These are phyloP conservation scores for Macrobrachium rosenbergii DNA, from an alignment of 1,140 invertebrate genomes.

Conservation along the genomic window DNA sequence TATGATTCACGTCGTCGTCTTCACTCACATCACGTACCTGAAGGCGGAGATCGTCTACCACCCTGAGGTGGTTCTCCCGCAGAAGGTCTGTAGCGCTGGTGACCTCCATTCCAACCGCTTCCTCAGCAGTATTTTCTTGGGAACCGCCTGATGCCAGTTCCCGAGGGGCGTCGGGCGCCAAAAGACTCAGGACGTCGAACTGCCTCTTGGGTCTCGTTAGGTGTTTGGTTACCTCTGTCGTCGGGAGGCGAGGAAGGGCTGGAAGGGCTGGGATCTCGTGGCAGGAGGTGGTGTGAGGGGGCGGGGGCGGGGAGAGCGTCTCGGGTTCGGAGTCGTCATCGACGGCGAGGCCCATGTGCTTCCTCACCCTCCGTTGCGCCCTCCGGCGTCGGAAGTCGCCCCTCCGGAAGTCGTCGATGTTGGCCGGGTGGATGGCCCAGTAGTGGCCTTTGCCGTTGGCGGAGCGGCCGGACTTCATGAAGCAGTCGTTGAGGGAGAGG, in stretches of 20 bases:
- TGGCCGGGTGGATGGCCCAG: conserved; percentile 98
- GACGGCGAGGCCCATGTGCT: conserved; percentile 97
- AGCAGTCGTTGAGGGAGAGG: conserved; percentile 97
- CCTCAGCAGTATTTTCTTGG: not conserved
- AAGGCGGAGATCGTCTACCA: conserved; percentile 11
- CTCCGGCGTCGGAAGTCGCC: conserved; percentile 96
- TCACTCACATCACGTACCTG: not conserved
- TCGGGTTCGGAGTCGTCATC: conserved; percentile 93
- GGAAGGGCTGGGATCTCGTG: conserved; percentile 40
- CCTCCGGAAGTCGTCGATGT: conserved; percentile 93
- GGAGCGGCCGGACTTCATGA: conserved; percentile 95
- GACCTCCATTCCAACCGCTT: not conserved
- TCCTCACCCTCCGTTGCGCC: conserved; percentile 94
- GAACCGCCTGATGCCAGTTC: conserved; percentile 31
- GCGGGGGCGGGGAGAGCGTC: conserved; percentile 82
- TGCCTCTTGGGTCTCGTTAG: conserved; percentile 78
- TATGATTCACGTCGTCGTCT: not conserved
- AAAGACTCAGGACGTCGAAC: conserved; percentile 94
- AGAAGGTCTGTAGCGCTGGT: not conserved
- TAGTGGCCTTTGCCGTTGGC: conserved; percentile 98
- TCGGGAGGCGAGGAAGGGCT: conserved; percentile 66
- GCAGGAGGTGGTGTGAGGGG: conserved; percentile 69
- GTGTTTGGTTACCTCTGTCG: not conserved
- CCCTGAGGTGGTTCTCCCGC: not conserved
- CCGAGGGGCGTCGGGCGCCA: conserved; percentile 78